Conservation (phyloP, 2,888 invertebrate species). For the Pinctada fucata region DNA sequence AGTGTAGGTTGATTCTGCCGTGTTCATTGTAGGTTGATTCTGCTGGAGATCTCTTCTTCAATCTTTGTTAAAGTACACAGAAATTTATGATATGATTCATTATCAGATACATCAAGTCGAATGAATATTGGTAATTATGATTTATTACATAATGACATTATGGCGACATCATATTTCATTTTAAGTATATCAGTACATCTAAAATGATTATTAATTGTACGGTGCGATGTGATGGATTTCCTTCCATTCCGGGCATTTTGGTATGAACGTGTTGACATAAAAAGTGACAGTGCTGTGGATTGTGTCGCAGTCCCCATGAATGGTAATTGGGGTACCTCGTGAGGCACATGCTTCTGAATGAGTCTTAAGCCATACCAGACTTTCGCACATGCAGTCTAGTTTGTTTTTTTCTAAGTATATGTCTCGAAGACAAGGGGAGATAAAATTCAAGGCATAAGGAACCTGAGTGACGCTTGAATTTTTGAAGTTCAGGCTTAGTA, state of each 20-base stretch:
- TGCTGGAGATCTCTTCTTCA: too few relatives aligned
- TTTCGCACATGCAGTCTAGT: slow-evolving; percentile 53
- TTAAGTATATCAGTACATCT: too few relatives aligned
- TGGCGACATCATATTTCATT: too few relatives aligned
- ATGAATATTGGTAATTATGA: too few relatives aligned
- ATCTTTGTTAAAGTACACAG: too few relatives aligned
- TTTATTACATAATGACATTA: too few relatives aligned
- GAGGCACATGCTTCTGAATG: slow-evolving; percentile 19
- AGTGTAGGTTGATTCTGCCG: too few relatives aligned
- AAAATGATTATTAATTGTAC: slow-evolving; percentile 5
- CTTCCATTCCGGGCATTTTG: slow-evolving; percentile 40
- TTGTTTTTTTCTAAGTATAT: slow-evolving; percentile 10
- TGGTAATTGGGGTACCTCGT: slow-evolving; percentile 5
- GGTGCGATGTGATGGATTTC: slow-evolving; percentile 15
- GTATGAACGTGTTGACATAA: slow-evolving; percentile 43
- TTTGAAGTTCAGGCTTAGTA: slow-evolving; percentile 42
- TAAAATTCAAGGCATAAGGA: slow-evolving; percentile 41
- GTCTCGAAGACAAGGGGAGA: slow-evolving; percentile 29
- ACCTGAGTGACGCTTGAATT: slow-evolving; percentile 40
- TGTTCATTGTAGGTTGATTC: too few relatives aligned
- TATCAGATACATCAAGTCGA: too few relatives aligned
- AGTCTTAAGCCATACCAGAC: slow-evolving; percentile 42
- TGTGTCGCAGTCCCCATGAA: slow-evolving; percentile 48
- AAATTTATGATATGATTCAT: too few relatives aligned
- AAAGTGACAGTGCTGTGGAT: slow-evolving; percentile 41